These are phyloP conservation scores for Zootoca vivipara DNA, from an alignment of 2,113 vertebrate species.

Conservation along the genomic window DNA sequence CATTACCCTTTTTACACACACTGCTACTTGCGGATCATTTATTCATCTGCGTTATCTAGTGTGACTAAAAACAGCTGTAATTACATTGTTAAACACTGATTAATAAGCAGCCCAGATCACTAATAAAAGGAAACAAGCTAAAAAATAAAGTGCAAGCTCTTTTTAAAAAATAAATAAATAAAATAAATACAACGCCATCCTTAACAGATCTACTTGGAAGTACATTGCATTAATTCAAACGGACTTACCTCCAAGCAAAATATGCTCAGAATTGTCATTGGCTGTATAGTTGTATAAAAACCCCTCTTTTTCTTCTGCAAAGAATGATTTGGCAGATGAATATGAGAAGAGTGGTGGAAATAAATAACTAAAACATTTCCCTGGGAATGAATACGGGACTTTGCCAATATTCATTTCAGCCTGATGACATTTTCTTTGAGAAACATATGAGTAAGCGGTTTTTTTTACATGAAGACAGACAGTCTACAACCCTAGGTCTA, in stretches of 20 bases:
- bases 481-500: not conserved
- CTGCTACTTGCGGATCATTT: slow-evolving; percentile 90
- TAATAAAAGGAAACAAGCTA: slow-evolving; percentile 77
- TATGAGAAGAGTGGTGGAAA: not conserved
- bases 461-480: slow-evolving; percentile 71
- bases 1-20: slow-evolving; percentile 86
- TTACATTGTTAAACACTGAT: slow-evolving; percentile 94
- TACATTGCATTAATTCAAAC: not conserved
- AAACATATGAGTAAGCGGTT: slow-evolving; percentile 75
- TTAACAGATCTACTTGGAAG: not conserved
- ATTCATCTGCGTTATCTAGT: slow-evolving; percentile 92
- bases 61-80: slow-evolving; percentile 89
- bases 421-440: slow-evolving; percentile 72
- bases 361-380: slow-evolving; percentile 5
- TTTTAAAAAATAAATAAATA: slow-evolving; percentile 73
- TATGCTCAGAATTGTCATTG: not conserved
- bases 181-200: slow-evolving; percentile 35
- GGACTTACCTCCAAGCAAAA: not conserved
- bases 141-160: slow-evolving; percentile 72
- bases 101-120: slow-evolving; percentile 87
- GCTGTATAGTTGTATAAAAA: not conserved
- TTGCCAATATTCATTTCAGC: slow-evolving; percentile 78
- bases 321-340: not conserved
- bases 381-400: slow-evolving; percentile 68
- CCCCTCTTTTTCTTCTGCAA: not conserved